A percentile compares a stretch with the other conserved stretches of the same genome.
These are phyloP conservation scores for Gymnoscopelus braueri DNA, from an alignment of 2,797 vertebrate genomes.

Conservation along the genomic window DNA sequence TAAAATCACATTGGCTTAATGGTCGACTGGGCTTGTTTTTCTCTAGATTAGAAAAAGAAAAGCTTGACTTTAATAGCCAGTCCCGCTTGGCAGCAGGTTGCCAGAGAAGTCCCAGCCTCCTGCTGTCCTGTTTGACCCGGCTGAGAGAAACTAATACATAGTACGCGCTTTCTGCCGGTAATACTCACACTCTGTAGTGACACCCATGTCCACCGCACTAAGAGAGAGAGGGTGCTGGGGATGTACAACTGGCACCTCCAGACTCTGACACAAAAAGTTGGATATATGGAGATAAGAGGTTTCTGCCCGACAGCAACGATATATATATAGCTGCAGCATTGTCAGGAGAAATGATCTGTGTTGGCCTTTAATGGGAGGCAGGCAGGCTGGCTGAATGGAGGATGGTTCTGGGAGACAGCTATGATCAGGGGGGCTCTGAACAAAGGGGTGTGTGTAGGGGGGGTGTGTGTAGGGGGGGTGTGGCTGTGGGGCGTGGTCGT, in stretches of 20 bases:
- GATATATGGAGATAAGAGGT: too few species aligned
- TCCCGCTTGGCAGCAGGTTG: conserved; percentile 50
- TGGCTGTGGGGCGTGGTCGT: not conserved
- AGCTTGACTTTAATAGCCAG: conserved; percentile 39
- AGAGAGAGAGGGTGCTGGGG: conserved; percentile 45
- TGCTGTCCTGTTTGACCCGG: conserved; percentile 45
- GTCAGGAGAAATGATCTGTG: conserved; percentile 51
- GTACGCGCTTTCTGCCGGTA: conserved; percentile 54
- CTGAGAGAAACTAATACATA: conserved; percentile 73
- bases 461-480: not conserved
- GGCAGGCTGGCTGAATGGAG: conserved; percentile 34
- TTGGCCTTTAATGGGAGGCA: conserved; percentile 44
- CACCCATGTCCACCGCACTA: conserved; percentile 30
- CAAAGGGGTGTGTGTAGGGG: conserved; percentile 45
- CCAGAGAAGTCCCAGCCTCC: conserved; percentile 50
- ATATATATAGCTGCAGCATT: conserved; percentile 26
- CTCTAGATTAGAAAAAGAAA: conserved; percentile 27
- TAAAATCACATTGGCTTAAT: conserved; percentile 14
- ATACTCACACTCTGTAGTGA: conserved; percentile 45
- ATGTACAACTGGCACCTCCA: not conserved
- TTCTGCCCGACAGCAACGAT: too few species aligned
- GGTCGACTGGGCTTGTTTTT: conserved; percentile 1
- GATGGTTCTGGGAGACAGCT: conserved; percentile 48
- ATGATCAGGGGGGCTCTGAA: conserved; percentile 41
- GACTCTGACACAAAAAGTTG: too few species aligned